Percentiles rank a stretch among this genome's conserved stretches.
These are phyloP conservation scores for Ochropleura plecta DNA, from an alignment of 2,888 invertebrate species.

Conservation along the genomic window DNA sequence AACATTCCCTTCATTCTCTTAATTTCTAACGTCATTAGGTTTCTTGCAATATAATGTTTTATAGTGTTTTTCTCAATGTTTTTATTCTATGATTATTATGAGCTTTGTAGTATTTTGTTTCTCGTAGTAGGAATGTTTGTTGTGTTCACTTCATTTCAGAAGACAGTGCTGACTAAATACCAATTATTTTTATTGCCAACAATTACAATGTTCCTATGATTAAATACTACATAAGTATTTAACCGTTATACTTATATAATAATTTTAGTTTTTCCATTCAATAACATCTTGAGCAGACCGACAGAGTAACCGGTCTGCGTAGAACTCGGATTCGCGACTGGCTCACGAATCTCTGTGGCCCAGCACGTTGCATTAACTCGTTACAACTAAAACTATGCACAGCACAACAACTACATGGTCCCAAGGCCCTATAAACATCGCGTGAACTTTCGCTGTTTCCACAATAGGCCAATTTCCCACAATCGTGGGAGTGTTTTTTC, in stretches of 20 bases:
- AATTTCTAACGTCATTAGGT: neutral
- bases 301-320: slow-evolving; percentile 48
- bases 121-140: neutral
- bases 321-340: slow-evolving; percentile 28
- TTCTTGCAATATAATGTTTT: neutral
- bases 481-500: slow-evolving; percentile 67
- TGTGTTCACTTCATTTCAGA: neutral
- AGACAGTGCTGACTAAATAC: neutral
- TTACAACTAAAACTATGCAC: slow-evolving; percentile 53
- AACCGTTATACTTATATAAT: neutral
- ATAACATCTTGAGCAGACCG: slow-evolving; percentile 19
- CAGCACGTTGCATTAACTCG: slow-evolving; percentile 46
- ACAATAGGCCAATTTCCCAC: slow-evolving; percentile 67
- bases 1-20: neutral
- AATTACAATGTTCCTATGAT: neutral
- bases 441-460: slow-evolving; percentile 64
- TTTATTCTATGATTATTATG: neutral
- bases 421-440: slow-evolving; percentile 67
- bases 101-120: neutral
- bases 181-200: neutral
- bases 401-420: slow-evolving; percentile 54
- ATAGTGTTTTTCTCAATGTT: too few species aligned
- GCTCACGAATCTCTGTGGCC: slow-evolving; percentile 17
- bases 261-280: slow-evolving; percentile 38
- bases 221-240: neutral